Percentiles rank a stretch among this genome's conserved stretches.
Evolutionary conservation across 2,113 vertebrate genomes (phyloP).

Genomic region (Hepsetus odoe): DNA sequence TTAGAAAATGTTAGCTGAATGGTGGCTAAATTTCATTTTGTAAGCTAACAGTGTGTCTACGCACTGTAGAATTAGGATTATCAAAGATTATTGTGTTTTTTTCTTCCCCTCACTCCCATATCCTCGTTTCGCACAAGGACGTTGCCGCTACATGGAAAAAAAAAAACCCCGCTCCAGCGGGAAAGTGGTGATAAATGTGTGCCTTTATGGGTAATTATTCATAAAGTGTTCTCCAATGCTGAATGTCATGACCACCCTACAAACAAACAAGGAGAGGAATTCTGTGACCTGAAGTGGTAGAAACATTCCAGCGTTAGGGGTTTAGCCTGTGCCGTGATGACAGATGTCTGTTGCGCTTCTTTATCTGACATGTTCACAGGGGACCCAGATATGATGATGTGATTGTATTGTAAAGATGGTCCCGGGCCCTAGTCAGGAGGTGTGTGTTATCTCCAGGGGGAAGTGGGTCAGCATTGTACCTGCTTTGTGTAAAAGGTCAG

Average conservation of each 20-base stretch:
- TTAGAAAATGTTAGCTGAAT: conserved; percentile 79
- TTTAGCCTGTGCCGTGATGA: conserved; percentile 30
- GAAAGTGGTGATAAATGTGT: conserved; percentile 28
- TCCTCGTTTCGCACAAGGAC: conserved; percentile 38
- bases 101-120: conserved; percentile 51
- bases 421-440: conserved; percentile 39
- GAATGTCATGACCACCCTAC: conserved; percentile 5
- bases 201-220: conserved; percentile 30
- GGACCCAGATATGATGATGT: conserved; percentile 34
- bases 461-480: conserved; percentile 66
- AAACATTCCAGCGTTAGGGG: not conserved
- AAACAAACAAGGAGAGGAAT: conserved; percentile 51
- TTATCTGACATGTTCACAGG: conserved; percentile 30
- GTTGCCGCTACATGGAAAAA: not conserved
- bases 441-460: conserved; percentile 50
- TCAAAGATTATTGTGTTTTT: conserved; percentile 64
- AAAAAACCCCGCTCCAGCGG: conserved; percentile 1
- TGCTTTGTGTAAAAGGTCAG: conserved; percentile 74
- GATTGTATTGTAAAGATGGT: conserved; percentile 39
- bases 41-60: conserved; percentile 68
- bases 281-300: conserved; percentile 54
- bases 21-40: conserved; percentile 75
- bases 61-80: conserved; percentile 58
- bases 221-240: not conserved
- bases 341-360: conserved; percentile 58